These are phyloP conservation scores for Rhinoptilus africanus DNA, from an alignment of 2,113 vertebrate genomes.

Conservation along the genomic window DNA sequence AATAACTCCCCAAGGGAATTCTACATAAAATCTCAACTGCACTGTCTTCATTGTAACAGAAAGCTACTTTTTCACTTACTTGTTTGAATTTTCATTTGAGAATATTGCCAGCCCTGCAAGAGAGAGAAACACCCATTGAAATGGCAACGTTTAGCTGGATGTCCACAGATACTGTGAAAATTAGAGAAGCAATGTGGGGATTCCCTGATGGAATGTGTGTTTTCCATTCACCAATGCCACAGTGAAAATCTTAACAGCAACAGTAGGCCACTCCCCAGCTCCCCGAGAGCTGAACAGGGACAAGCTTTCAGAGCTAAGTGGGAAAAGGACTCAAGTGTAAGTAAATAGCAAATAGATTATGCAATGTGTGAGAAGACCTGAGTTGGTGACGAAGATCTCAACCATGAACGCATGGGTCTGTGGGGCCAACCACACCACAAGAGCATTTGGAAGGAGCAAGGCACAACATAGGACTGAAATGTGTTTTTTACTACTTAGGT, in stretches of 20 bases:
- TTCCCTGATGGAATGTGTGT: neutral
- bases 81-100: conserved; percentile 64
- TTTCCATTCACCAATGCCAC: neutral
- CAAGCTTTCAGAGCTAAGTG: neutral
- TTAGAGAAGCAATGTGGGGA: neutral
- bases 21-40: neutral
- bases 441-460: neutral
- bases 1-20: neutral
- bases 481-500: neutral
- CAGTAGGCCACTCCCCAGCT: neutral
- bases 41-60: neutral
- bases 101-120: conserved; percentile 73
- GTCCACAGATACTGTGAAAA: neutral
- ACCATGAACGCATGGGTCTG: neutral
- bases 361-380: neutral
- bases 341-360: neutral
- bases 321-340: neutral
- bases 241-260: neutral
- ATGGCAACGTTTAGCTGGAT: neutral
- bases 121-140: neutral
- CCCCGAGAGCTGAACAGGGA: neutral
- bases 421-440: neutral
- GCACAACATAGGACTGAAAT: neutral
- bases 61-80: conserved; percentile 59
- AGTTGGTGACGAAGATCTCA: neutral